Base-by-base conservation (phyloP, 2,888 invertebrate species). In the Lycocerus yunnanus region DNA sequence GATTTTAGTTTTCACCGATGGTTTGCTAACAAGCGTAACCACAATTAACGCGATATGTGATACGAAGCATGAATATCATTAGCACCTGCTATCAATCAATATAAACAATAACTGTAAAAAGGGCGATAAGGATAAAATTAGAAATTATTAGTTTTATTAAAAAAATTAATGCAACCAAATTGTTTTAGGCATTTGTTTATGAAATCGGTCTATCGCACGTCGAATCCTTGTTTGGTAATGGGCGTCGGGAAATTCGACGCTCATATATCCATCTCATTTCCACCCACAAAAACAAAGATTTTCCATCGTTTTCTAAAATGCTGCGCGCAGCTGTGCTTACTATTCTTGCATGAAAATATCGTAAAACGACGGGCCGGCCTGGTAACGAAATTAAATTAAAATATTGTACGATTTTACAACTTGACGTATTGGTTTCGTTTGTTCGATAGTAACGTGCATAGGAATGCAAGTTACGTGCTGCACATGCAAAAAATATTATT, bases 221-320 rank as follows among this genome's bases (percentile, higher is more conserved):
- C 89, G 91, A 89, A 89, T 89, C 92, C 92, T 91, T 92, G 91
- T 92, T 92, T 91, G 92, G 92, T 91, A 91, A 91, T 90, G 89
- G 90, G 83, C 90, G 89, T 89, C 89, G 89, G 89, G 91, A 91
- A 92, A 92, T 91, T 89, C 89, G 90, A 90, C 88, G 84, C 84
- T 82, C 82, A 84, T 78, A 71, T 80, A 71, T 79, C 80, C 77
- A 75, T 85, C 85, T 84, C 84, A 71, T 81, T 84, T 82, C 79
- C 82, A 77, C 82, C 81, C 80, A 78, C 80, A 72, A 75, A 76
- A 75, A 78, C 69, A 70, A 73, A 72, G 80, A 80, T 81, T 80
- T 78, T 80, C 82, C 75, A 77, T 83, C 81, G 78, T 80, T 77
- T 76, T 74, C 79, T 77, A 75, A 69, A 76, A 68, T 69, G 63